Conservation (phyloP, 2,797 vertebrate species). For the Macropus fuliginosus region DNA sequence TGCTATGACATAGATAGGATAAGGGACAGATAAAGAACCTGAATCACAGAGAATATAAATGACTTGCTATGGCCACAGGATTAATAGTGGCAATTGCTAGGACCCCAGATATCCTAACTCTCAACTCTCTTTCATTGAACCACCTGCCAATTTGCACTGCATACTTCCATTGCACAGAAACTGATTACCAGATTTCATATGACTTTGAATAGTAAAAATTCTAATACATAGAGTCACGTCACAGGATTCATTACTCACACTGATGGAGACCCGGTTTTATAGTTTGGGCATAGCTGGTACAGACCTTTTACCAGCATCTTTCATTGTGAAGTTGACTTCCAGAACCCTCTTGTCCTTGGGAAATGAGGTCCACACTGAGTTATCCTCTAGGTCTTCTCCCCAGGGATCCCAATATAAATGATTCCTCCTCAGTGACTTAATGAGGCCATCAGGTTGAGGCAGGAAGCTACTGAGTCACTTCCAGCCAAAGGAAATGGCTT, state of each 20-base stretch:
- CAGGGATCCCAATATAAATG: not conserved
- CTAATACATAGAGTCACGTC: not conserved
- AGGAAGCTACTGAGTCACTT: conserved; percentile 41
- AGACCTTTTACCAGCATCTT: not conserved
- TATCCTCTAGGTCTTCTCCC: not conserved
- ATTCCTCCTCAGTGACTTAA: conserved; percentile 41
- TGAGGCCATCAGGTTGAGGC: not conserved
- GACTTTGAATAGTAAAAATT: not conserved
- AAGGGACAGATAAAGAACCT: conserved; percentile 23
- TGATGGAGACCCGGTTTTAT: not conserved
- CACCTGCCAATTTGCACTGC: not conserved
- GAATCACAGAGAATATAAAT: not conserved
- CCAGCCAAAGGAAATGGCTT: conserved; percentile 33
- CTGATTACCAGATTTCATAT: not conserved
- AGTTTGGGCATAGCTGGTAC: not conserved
- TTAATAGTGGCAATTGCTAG: not conserved
- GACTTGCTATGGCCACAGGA: not conserved
- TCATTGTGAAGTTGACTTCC: not conserved
- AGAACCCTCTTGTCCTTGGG: not conserved
- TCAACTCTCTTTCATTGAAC: not conserved
- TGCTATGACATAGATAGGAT: not conserved
- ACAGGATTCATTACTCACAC: not conserved
- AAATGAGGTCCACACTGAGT: conserved; percentile 1
- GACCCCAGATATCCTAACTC: not conserved
- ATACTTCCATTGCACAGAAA: not conserved